Percentiles rank a stretch among this genome's conserved stretches.
Evolutionary conservation across 92 coral and sea anemone species (phyloP).

Genomic region (Epizoanthus rinbou): DNA sequence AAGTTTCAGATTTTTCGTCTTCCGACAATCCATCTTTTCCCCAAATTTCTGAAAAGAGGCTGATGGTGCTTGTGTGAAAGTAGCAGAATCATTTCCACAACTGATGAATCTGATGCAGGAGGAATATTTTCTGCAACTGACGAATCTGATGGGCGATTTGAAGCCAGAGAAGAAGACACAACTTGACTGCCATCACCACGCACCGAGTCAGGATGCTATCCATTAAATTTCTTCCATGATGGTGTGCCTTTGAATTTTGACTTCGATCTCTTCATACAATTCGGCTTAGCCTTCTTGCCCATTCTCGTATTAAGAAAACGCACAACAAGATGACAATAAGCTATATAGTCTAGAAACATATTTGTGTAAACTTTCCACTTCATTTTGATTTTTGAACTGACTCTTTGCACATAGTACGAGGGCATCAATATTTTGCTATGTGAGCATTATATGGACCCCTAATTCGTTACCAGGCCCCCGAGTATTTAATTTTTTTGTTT

Average conservation of each 20-base stretch:
- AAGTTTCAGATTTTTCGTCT: no score
- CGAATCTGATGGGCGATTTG: not conserved
- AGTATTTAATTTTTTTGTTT: no score
- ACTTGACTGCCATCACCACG: not conserved
- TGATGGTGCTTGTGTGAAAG: no score
- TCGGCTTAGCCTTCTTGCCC: slow-evolving; percentile 1
- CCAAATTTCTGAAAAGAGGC: no score
- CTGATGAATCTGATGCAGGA: not conserved
- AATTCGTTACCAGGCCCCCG: no score
- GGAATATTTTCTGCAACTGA: not conserved
- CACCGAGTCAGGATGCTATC: not conserved
- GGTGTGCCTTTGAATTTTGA: slow-evolving; percentile 17
- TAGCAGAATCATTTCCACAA: no score
- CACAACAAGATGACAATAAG: slow-evolving; percentile 1
- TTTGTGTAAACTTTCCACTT: not conserved
- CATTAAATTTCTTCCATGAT: not conserved
- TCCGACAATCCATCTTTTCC: no score
- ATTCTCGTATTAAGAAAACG: not conserved
- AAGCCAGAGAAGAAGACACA: not conserved
- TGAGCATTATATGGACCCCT: no score
- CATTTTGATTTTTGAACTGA: slow-evolving; percentile 17
- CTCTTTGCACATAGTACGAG: not conserved
- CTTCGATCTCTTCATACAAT: slow-evolving; percentile 4
- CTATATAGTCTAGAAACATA: not conserved
- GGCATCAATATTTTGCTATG: slow-evolving; percentile 11